phyloP scores from a whole-genome alignment of 2,888 invertebrate genomes.

The Auanema freiburgensis region DNA sequence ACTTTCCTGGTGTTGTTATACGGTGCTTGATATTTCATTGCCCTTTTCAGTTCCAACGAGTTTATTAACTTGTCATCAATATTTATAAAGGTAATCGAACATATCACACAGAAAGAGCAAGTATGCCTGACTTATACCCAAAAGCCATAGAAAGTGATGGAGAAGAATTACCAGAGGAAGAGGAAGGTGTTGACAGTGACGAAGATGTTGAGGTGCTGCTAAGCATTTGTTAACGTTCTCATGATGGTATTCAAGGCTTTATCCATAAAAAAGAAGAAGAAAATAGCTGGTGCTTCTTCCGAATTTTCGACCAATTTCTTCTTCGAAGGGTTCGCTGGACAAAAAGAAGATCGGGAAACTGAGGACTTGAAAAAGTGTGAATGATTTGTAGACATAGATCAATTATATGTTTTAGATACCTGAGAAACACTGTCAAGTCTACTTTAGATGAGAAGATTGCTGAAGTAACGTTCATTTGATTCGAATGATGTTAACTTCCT shows the following conservation, averaged over 20 bases:
- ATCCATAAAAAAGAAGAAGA: conserved; percentile 48
- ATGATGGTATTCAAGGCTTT: conserved; percentile 33
- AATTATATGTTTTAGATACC: conserved; percentile 46
- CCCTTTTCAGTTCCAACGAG: too few relatives aligned
- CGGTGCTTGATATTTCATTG: too few relatives aligned
- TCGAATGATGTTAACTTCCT: too few relatives aligned
- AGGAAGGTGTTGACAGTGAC: conserved; percentile 35
- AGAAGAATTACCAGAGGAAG: conserved; percentile 39
- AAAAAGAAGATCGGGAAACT: conserved; percentile 33
- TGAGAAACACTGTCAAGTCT: conserved; percentile 51
- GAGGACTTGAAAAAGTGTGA: conserved; percentile 38
- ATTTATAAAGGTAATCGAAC: too few relatives aligned
- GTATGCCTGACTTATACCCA: conserved; percentile 32
- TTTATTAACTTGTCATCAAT: too few relatives aligned
- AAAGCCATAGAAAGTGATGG: conserved; percentile 47
- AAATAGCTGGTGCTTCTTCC: conserved; percentile 44
- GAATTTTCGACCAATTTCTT: conserved; percentile 47
- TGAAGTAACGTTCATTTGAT: conserved; percentile 31
- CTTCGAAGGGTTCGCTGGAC: conserved; percentile 32
- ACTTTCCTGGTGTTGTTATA: too few relatives aligned
- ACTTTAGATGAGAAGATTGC: conserved; percentile 59
- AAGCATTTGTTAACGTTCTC: background rate
- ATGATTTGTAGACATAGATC: too few relatives aligned
- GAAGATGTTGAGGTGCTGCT: conserved; percentile 26
- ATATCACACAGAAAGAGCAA: too few relatives aligned